Base-by-base conservation (phyloP, 2,797 vertebrate genomes). In the Xenops minutus region DNA sequence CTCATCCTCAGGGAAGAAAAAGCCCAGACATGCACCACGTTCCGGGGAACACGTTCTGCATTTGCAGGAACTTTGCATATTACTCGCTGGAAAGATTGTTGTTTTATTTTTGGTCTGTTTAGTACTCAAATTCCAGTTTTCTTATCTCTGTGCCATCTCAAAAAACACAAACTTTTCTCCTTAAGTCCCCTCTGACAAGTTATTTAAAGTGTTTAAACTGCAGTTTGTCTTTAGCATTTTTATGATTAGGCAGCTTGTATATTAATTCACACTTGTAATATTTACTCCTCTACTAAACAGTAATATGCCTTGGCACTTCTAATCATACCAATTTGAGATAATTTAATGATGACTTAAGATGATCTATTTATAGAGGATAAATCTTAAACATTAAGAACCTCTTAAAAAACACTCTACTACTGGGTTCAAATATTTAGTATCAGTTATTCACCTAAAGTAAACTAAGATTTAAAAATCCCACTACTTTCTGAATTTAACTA, bases 351-450 rank as follows among this genome's bases (percentile, higher is more conserved):
- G 64, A 77, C 52, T 87, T 82, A 67, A 85, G 71, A 61, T 41
- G 15, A 71, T 86, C 85, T 91, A 86, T 90, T 93, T 94, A 79
- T 61, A 93, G 83, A 79, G 41, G 20, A 85, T 63, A 82, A 79
- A 54, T 63, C 62, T 48, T 86, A 81, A 81, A 54, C 34, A 68
- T 61, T 29, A 67, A 64, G 41, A 89, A 44, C 18, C 27, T 87
- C 48, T 93, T 61, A 37, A 83, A 64, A 88, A 39, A 3, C 8
- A 20, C 30, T 37, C n/a, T 46, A 54, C 49, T 64, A 1, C 21
- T 43, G 41, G 41, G 48, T 85, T 85, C 51, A 84, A 84, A 56
- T 91, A 71, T 61, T 89, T 71, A 59, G 29, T 55, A 43, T 64
- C 87, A 82, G 51, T 76, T 86, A 72, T 55, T 56, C 73, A 87